Percentiles rank a stretch among this genome's conserved stretches.
phyloP scores from a whole-genome alignment of 2,113 vertebrate genomes.

The Lampris megalopsis region DNA sequence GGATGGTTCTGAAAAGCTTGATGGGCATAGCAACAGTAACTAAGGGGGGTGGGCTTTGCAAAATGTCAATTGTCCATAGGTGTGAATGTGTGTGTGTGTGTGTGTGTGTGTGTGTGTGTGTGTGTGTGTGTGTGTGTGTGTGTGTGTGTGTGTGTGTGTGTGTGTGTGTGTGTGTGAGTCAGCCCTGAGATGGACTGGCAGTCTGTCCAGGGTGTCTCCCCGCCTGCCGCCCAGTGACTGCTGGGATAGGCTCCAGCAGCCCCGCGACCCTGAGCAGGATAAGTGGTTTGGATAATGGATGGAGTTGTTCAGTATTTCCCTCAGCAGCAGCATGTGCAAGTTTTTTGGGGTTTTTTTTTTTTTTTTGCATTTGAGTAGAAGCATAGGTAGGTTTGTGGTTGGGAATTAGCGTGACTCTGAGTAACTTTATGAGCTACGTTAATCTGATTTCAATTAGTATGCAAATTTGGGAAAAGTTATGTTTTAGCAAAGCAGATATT shows the following conservation, averaged over 20 bases:
- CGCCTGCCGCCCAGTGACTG: too few species aligned
- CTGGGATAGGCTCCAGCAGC: too few species aligned
- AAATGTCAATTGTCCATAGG: not conserved
- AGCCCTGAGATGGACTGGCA: too few species aligned
- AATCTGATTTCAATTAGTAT: constrained; percentile 62
- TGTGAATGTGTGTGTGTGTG: not conserved
- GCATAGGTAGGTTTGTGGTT: not conserved
- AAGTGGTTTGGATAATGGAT: too few species aligned
- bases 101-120: constrained; percentile 3
- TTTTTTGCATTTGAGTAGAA: not conserved
- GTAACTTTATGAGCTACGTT: constrained; percentile 29
- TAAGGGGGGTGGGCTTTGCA: too few species aligned
- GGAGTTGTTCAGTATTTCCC: not conserved
- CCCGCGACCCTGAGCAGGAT: too few species aligned
- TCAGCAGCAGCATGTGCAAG: too few species aligned
- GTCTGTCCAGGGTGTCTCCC: too few species aligned
- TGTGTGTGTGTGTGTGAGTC: not conserved
- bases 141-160: constrained; percentile 6
- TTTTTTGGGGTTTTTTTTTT: too few species aligned
- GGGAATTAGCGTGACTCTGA: not conserved
- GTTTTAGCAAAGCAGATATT: constrained; percentile 41
- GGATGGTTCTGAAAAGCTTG: too few species aligned
- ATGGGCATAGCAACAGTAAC: too few species aligned
- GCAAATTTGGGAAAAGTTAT: constrained; percentile 51
- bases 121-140: constrained; percentile 3